Percentiles rank a stretch among this genome's conserved stretches.
Conservation (phyloP, 2,888 invertebrate genomes). For the Brachylomia viminalis region DNA sequence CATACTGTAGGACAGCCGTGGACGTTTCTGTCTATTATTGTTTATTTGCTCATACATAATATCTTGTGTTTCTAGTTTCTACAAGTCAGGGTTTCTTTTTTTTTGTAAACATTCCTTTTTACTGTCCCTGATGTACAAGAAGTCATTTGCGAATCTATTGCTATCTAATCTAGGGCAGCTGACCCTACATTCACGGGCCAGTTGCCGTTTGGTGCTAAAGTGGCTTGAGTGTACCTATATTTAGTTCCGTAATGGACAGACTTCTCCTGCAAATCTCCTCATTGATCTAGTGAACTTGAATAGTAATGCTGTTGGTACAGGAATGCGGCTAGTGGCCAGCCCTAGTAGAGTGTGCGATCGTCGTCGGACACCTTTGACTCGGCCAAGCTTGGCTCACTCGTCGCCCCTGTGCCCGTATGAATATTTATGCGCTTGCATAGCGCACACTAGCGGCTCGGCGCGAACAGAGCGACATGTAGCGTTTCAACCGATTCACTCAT, state of each 20-base stretch:
- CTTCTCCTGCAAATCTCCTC: slow-evolving; percentile 22
- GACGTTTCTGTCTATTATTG: slow-evolving; percentile 31
- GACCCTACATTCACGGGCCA: neutral
- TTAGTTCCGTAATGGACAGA: slow-evolving; percentile 19
- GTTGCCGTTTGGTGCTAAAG: neutral
- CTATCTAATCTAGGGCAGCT: neutral
- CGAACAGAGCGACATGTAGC: slow-evolving; percentile 74
- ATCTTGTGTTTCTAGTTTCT: slow-evolving; percentile 8
- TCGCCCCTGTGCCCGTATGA: slow-evolving; percentile 79
- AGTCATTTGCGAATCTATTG: neutral
- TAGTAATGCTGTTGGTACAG: slow-evolving; percentile 19
- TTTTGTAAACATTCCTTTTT: slow-evolving; percentile 7
- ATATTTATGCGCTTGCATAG: slow-evolving; percentile 83
- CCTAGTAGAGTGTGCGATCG: slow-evolving; percentile 71
- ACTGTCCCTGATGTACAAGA: neutral
- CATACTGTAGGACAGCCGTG: slow-evolving; percentile 40
- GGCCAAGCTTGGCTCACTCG: slow-evolving; percentile 74
- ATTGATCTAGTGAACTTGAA: slow-evolving; percentile 41
- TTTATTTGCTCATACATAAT: slow-evolving; percentile 30
- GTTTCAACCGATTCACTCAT: slow-evolving; percentile 80
- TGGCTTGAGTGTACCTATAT: neutral
- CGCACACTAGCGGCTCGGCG: slow-evolving; percentile 68
- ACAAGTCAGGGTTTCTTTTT: neutral
- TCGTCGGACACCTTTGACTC: slow-evolving; percentile 83
- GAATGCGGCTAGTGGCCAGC: slow-evolving; percentile 65